Evolutionary conservation across 2,888 invertebrate species (phyloP), one percentile per base, ranked within the genome.

Genomic region (Apocheima hispidaria): DNA sequence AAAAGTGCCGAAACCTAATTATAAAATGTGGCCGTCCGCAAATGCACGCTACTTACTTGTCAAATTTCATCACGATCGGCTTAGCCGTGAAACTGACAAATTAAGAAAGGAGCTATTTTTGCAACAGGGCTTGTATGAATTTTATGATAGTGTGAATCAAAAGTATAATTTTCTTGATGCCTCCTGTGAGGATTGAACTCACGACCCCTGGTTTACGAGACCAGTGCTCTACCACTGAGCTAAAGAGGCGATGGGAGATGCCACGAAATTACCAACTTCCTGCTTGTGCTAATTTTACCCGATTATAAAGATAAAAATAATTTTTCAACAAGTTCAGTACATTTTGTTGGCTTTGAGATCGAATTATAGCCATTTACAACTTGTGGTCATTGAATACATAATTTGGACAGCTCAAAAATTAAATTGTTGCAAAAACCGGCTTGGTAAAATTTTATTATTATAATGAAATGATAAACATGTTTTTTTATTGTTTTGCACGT

Each of bases 151-250:
- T 26, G 10, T 7, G 2, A 46, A 30, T 12, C 36, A 44, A 51
- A 46, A 69, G 68, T 50, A 14, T 7, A 10, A 23, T 35, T n/a
- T 35, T 0, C 12, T 21, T 28, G 46, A 49, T 68, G 66, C 68
- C 66, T 65, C 65, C 68, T 68, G 68, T 68, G 68, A 68, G 68
- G 65, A 65, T 65, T 69, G 66, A 66, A 69, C 64, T 95, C 95
- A 95, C 95, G 95, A 95, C 95, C 95, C 95, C 95, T 95, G 95
- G 95, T 95, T 95, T 95, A 95, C 95, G 95, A 96, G 95, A 95
- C 95, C 95, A 95, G 95, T 95, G 95, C 95, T 95, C 95, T 95
- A 93, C 95, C 95, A 95, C 95, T 95, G 95, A 95, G 95, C 95
- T 95, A 96, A 95, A 95, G 95, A 95, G 95, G 95, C 95, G 61